Percentiles rank a stretch among this genome's conserved stretches.
Evolutionary conservation across 2,888 invertebrate genomes (phyloP).

Genomic region (Agrypnus murinus): DNA sequence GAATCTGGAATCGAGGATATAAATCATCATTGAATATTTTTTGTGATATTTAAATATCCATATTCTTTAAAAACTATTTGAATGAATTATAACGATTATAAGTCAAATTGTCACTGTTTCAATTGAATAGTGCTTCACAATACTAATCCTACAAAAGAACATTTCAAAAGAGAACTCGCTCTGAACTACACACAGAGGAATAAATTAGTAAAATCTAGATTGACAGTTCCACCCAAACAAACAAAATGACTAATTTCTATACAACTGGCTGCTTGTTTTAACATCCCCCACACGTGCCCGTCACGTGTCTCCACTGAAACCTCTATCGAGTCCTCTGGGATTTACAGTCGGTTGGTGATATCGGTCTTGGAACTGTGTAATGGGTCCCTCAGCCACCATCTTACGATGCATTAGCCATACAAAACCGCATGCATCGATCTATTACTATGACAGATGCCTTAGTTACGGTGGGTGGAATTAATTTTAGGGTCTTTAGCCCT

Average conservation of each 20-base stretch:
- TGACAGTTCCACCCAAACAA: slow-evolving; percentile 32
- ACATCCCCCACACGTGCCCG: slow-evolving; percentile 46
- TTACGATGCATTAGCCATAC: slow-evolving; percentile 54
- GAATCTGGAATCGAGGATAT: too few species aligned
- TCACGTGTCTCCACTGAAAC: slow-evolving; percentile 42
- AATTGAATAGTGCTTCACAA: too few species aligned
- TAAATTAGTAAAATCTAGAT: slow-evolving; percentile 22
- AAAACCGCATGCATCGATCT: slow-evolving; percentile 55
- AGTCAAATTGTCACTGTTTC: too few species aligned
- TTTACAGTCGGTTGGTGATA: slow-evolving; percentile 52
- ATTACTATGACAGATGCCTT: slow-evolving; percentile 56
- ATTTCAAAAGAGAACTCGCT: too few species aligned
- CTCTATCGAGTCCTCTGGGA: slow-evolving; percentile 47
- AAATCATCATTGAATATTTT: too few species aligned
- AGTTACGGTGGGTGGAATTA: slow-evolving; percentile 38
- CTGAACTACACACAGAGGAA: neutral
- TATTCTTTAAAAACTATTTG: too few species aligned
- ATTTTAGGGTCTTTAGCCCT: slow-evolving; percentile 42
- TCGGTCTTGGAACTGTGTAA: slow-evolving; percentile 49
- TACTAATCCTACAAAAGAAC: too few species aligned
- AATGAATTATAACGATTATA: too few species aligned
- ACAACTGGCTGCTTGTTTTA: slow-evolving; percentile 22
- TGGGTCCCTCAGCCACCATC: slow-evolving; percentile 57
- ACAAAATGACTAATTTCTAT: slow-evolving; percentile 45
- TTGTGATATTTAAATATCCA: too few species aligned